Evolutionary conservation across 2,113 vertebrate species (phyloP), one percentile per base, ranked within the genome.

Genomic region (Centropristis striata): DNA sequence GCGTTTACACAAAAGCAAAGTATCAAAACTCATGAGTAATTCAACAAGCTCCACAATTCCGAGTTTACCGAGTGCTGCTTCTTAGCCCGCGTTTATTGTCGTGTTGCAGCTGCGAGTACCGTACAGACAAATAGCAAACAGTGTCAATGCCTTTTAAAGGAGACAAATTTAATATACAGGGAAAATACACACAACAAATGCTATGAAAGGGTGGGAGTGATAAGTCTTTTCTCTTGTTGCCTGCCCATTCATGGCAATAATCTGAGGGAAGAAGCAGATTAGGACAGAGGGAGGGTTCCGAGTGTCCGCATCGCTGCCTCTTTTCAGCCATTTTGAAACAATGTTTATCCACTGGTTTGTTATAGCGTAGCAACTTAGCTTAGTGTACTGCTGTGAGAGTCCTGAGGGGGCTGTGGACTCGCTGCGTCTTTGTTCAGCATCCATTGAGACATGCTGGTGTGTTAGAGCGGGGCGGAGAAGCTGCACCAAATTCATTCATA

Each of bases 11-110:
- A 93, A 93, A 93, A 81, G 88, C 85, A 44, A 86, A 85, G 88
- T 91, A 93, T 90, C 85, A 92, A 90, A 93, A 93, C 93, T 94
- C 93, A 93, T 94, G 92, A 46, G 92, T 94, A 93, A 94, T 94
- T 94, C 93, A 93, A 90, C 90, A 82, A 80, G 78, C 68, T 0
- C 54, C 86, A 84, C 91, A 91, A 89, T 89, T 58, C 78, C 23
- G 76, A 92, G 86, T 93, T 91, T 91, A 88, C 81, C 32, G 67
- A 89, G 83, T 51, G 80, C 75, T 79, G 75, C 84, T 83, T 86
- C 83, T 82, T 80, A 85, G 85, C 69, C 69, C 8, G 64, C 39
- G n/a, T 75, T 74, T 86, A 90, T 92, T 93, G 92, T 93, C 0
- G 4, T 2, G 68, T 23, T 92, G 91, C 92, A 94, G 93, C 91